Evolutionary conservation across 1,140 invertebrate genomes (phyloP).

Genomic region (Heliothis virescens): DNA sequence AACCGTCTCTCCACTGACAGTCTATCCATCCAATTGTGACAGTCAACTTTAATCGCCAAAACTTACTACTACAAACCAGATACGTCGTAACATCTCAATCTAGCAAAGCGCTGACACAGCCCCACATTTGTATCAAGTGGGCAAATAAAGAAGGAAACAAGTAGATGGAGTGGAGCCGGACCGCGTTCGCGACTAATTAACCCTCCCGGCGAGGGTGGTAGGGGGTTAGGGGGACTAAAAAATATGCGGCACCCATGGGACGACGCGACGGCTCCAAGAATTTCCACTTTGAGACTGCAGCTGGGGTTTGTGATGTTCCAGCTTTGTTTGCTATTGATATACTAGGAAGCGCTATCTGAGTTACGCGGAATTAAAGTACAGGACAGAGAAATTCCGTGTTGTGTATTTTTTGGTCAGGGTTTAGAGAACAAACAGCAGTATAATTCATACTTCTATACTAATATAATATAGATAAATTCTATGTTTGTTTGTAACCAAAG

Average conservation of each 20-base stretch:
- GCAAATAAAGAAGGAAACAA: slow-evolving; percentile 85
- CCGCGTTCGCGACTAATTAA: slow-evolving; percentile 84
- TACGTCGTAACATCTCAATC: slow-evolving; percentile 24
- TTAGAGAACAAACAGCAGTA: too few relatives aligned
- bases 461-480: too few relatives aligned
- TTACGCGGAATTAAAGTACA: not conserved
- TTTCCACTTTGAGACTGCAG: slow-evolving; percentile 65
- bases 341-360: slow-evolving; percentile 14
- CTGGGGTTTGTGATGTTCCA: slow-evolving; percentile 27
- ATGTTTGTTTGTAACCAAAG: too few relatives aligned
- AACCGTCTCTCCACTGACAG: not conserved
- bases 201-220: slow-evolving; percentile 66
- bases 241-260: slow-evolving; percentile 76
- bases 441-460: too few relatives aligned
- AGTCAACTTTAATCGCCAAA: not conserved
- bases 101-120: slow-evolving; percentile 45
- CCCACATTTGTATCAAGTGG: slow-evolving; percentile 83
- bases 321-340: slow-evolving; percentile 23
- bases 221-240: slow-evolving; percentile 64
- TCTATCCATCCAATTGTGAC: not conserved
- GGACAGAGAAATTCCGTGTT: not conserved
- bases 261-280: slow-evolving; percentile 72
- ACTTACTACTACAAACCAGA: not conserved
- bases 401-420: too few relatives aligned
- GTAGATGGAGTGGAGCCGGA: slow-evolving; percentile 82